Base-by-base conservation (phyloP, 30 jellyfish, hydroid and myxozoan genomes). In the Sanderia malayensis region DNA sequence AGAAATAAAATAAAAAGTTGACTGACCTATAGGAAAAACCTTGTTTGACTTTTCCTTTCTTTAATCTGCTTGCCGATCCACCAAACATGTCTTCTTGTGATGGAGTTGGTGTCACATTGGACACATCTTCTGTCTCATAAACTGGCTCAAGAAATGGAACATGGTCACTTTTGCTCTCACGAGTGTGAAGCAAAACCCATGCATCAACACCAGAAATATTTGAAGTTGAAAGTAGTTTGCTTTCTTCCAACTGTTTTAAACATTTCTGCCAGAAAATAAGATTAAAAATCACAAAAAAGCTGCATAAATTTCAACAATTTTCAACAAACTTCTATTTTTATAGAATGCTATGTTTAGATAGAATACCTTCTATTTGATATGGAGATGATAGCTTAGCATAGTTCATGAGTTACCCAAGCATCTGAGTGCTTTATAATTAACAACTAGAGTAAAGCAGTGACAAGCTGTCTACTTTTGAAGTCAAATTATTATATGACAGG, bases 51-150 rank as follows among this genome's bases (percentile, higher is more conserved):
- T 78, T 78, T 11, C 82, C 89, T 58, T 62, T 27, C 31, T 33
- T 63, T 3, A 82, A 3, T 31, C 89, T 78, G 18, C 82, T 24
- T 15, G 86, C 83, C n/a, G 82, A 71, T 25, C 94, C 94, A 21
- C 83, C 94, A 82, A 82, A 82, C 62, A 82, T 61, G 49, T 70
- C 86, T 29, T 82, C 94, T 47, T 66, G 46, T 21, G 86, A 82
- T 25, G 84, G 84, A 11, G 84, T 67, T 1, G 84, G 92, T 23
- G 81, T 78, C 15, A 37, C 15, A 61, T 44, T 53, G 44, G 46
- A 4, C 0, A 46, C 76, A 4, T 82, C 83, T n/a, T 82, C 86
- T 4, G 70, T 28, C 23, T 84, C 85, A 46, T 23, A 74, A 24
- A 62, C 25, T 10, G 95, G 89, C 31, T 69, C 81, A 11, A 70